phyloP scores from a whole-genome alignment of 2,888 invertebrate species.

The Caenorhabditis sinica region DNA sequence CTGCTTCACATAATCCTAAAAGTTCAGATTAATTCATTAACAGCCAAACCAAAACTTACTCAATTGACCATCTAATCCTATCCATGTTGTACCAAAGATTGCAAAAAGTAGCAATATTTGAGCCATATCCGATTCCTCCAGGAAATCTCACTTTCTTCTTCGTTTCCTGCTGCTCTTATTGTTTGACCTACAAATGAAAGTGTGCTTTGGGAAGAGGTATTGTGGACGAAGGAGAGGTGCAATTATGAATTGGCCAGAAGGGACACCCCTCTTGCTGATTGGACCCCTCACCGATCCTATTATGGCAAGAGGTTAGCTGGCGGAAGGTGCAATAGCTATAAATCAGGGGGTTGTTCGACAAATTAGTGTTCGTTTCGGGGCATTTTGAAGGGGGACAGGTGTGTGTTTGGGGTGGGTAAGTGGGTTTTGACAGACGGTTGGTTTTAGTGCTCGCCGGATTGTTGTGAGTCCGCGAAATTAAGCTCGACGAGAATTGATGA shows the following conservation, averaged over 20 bases:
- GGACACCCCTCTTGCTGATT: slow-evolving; percentile 18
- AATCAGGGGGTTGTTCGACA: slow-evolving; percentile 55
- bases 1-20: slow-evolving; percentile 74
- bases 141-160: slow-evolving; percentile 26
- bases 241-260: slow-evolving; percentile 46
- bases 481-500: slow-evolving; percentile 1
- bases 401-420: slow-evolving; percentile 8
- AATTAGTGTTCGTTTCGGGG: slow-evolving; percentile 46
- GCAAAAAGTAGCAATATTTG: slow-evolving; percentile 30
- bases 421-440: slow-evolving; percentile 51
- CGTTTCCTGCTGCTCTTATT: slow-evolving; percentile 3
- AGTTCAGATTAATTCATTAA: not conserved
- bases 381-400: slow-evolving; percentile 34
- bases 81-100: not conserved
- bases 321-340: slow-evolving; percentile 31
- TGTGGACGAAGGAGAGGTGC: slow-evolving; percentile 3
- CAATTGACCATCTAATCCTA: slow-evolving; percentile 40
- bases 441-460: slow-evolving; percentile 7
- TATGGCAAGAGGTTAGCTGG: slow-evolving; percentile 17
- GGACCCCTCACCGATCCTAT: slow-evolving; percentile 32
- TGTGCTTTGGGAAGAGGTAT: slow-evolving; percentile 23
- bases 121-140: slow-evolving; percentile 9
- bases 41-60: slow-evolving; percentile 44
- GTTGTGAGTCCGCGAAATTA: slow-evolving; percentile 9
- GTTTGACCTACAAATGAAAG: slow-evolving; percentile 61